Base-by-base conservation (phyloP, 2,888 invertebrate genomes). In the Leistus spinibarbis region DNA sequence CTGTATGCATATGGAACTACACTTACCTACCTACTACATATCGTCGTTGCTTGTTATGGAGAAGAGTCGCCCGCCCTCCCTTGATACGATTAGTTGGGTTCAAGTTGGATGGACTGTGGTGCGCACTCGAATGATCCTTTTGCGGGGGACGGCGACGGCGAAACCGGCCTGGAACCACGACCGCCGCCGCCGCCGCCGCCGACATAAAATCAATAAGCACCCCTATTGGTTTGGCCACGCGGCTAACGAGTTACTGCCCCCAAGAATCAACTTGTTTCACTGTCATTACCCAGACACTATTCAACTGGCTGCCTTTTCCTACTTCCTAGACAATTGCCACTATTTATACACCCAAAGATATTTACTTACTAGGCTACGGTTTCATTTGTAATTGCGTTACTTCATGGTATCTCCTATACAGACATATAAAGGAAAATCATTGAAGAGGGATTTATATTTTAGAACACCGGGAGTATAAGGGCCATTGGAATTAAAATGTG, bases 31-130 rank as follows among this genome's bases (percentile, higher is more conserved):
- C n/a, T 17, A 17, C 24, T 54, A 54, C 22, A 70, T 64, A 63
- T 64, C 69, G 69, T 60, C 56, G 9, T n/a, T n/a, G 23, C 40
- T 60, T 24, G 24, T 7, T 40, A 40, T 40, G 40, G 40, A 40
- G 5, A 16, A 65, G n/a, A n/a, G n/a, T n/a, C n/a, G n/a, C n/a
- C n/a, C n/a, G n/a, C n/a, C n/a, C n/a, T 72, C 66, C 72, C 54
- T 56, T 65, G 72, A 72, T 72, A 27, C 56, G 72, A 72, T 72
- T 66, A 72, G 66, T 72, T 56, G 65, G 65, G 72, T 72, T 72
- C 65, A 65, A 60, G 72, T 72, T 56, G 10, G 17, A 54, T 54
- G 10, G 23, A 24, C 4, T 20, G 19, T 60, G 60, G 60, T 20
- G 60, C 20, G 60, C 60, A 60, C 60, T 22, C 13, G 13, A 60